Evolutionary conservation across 2,113 vertebrate species (phyloP), one percentile per base, ranked within the genome.

Genomic region (Melanostigma gelatinosum): DNA sequence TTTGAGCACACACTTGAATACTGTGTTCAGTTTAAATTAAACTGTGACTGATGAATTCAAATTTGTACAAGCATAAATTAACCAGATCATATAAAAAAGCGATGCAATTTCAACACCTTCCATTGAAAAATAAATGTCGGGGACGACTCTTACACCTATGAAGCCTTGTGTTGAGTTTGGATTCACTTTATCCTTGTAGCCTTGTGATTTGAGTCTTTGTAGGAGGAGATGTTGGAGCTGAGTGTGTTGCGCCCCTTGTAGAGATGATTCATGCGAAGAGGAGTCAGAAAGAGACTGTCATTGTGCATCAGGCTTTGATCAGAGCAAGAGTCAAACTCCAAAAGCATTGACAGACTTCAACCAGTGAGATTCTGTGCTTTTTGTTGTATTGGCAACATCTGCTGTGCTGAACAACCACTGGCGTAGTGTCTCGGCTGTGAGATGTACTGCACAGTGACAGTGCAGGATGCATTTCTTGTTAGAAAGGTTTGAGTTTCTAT

Each of bases 211-310:
- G 1, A 62, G 22, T 65, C 9, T 34, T n/a, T 32, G 52, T 52
- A 18, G 71, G 71, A 42, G 27, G 66, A 52, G 50, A 48, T 54
- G 38, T 29, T 66, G 36, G 8, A 55, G 67, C 32, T 20, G 62
- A 64, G 32, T 67, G 70, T 38, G 29, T 6, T 18, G 24, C 8
- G 11, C 29, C n/a, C 65, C 32, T 64, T 74, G 16, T 16, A 15
- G 11, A 77, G 34, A 81, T 75, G 83, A 46, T 15, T 82, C 55
- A 82, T 79, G 38, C 63, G 36, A 9, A 32, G 72, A 71, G 64
- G 67, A 71, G 63, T 63, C n/a, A 64, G 66, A 73, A 3, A 67
- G 18, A 27, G n/a, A 50, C 20, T 1, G 69, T 42, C 55, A 22
- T 24, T 65, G 54, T 63, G 48, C 27, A 22, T 67, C 66, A 27